Evolutionary conservation across 2,888 invertebrate genomes (phyloP).

Genomic region (Parapristionchus giblindavisi): DNA sequence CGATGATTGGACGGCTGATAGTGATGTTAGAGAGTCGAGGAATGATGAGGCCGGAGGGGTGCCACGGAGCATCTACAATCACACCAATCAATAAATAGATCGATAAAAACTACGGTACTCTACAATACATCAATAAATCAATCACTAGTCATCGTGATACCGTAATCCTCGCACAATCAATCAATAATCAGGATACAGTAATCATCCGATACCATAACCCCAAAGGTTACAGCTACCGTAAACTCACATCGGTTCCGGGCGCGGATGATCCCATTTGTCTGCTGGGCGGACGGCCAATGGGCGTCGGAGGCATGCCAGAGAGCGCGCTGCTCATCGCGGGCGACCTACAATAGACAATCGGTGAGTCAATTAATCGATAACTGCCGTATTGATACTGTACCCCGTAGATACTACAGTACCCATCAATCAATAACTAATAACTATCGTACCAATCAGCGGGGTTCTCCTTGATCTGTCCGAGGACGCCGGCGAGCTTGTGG

Average conservation of each 20-base stretch:
- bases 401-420: not conserved
- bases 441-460: constrained; percentile 37
- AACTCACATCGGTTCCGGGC: constrained; percentile 29
- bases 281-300: constrained; percentile 60
- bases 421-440: not conserved
- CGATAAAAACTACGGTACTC: too few relatives aligned
- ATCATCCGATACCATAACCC: not conserved
- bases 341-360: too few relatives aligned
- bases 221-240: not conserved
- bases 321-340: constrained; percentile 26
- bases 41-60: constrained; percentile 33
- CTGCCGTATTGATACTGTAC: not conserved
- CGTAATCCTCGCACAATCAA: too few relatives aligned
- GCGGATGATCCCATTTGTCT: constrained; percentile 34
- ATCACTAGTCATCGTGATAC: too few relatives aligned
- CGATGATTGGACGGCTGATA: too few relatives aligned
- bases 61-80: constrained; percentile 23
- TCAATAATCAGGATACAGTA: not conserved
- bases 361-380: too few relatives aligned
- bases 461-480: constrained; percentile 45
- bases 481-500: constrained; percentile 42
- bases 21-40: constrained; percentile 19
- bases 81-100: not conserved
- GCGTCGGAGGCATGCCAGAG: constrained; percentile 57
- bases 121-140: too few relatives aligned